phyloP scores from a whole-genome alignment of 2,797 vertebrate species.

The Helicolenus hilgendorfi region DNA sequence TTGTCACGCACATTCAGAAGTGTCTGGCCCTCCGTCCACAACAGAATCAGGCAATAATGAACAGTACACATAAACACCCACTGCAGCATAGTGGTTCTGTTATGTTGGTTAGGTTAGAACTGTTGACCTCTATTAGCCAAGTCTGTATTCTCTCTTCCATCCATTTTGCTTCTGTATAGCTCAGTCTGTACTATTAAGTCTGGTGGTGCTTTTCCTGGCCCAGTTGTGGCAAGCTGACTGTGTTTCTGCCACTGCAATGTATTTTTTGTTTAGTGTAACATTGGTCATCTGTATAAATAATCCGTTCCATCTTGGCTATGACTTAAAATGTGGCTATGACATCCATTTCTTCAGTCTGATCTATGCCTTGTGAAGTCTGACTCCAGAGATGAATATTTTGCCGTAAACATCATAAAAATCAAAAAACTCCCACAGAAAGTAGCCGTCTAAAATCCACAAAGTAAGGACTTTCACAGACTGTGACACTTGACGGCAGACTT shows the following conservation, averaged over 20 bases:
- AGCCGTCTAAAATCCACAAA: neutral
- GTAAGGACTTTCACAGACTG: neutral
- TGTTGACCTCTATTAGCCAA: neutral
- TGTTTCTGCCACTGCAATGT: neutral
- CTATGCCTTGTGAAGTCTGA: constrained; percentile 15
- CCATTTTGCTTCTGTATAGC: neutral
- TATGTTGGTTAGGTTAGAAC: neutral
- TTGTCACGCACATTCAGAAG: neutral
- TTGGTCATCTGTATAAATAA: neutral
- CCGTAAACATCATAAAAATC: neutral
- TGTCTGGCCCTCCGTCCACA: neutral
- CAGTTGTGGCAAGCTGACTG: neutral
- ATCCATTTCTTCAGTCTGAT: neutral
- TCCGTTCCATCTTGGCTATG: neutral
- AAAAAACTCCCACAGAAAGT: neutral
- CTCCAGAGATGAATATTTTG: constrained; percentile 16
- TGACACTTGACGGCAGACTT: constrained; percentile 28
- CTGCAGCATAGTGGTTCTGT: neutral
- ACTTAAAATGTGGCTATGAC: neutral
- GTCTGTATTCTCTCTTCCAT: neutral
- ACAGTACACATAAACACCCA: neutral
- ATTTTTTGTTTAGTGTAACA: neutral
- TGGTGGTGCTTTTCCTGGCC: neutral
- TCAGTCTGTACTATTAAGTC: neutral
- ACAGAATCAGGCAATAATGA: neutral